Base-by-base conservation (phyloP, 1,140 invertebrate species). In the Drosophila littoralis region DNA sequence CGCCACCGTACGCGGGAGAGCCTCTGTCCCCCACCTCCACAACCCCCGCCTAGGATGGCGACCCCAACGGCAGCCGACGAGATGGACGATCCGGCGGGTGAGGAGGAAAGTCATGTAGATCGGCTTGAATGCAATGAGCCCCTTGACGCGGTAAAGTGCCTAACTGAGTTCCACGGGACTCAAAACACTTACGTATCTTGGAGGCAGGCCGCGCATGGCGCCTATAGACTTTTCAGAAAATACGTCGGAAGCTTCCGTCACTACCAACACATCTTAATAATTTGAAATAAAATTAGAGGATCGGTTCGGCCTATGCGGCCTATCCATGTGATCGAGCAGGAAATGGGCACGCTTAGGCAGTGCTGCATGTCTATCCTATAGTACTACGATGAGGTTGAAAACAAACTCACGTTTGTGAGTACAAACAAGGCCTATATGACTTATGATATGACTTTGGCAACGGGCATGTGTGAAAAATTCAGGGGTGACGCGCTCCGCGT, bases 341-440 rank as follows among this genome's bases (percentile, higher is more conserved):
- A 65, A 33, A 17, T 71, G 43, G 33, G 52, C 22, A 58, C 60
- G 45, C 17, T 59, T 13, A 70, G 48, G 42, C 74, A 61, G 59
- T 54, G 60, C 1, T 13, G 50, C 13, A n/a, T 65, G 59, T 59
- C 52, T 1, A 12, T 22, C 7, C 36, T 50, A 0, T 7, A 70
- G 33, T 70, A 80, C 64, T 77, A 75, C 50, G 71, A 70, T 10
- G 48, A 63, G 59, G 43, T 69, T 55, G 43, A 77, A n/a, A 77
- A 74, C 50, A 75, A 85, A 46, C 42, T 77, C 2, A 75, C 58
- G 36, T 38, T 77, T 7, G 33, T 78, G n/a, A n/a, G n/a, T 33
- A 84, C 69, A 7, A 82, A 82, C 43, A 79, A 82, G 55, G 61
- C 64, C 5, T 40, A 75, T 7, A 75, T 73, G 73, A 33, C 57